These are phyloP conservation scores for Dendroctonus valens DNA, from an alignment of 1,140 invertebrate genomes.

Conservation along the genomic window DNA sequence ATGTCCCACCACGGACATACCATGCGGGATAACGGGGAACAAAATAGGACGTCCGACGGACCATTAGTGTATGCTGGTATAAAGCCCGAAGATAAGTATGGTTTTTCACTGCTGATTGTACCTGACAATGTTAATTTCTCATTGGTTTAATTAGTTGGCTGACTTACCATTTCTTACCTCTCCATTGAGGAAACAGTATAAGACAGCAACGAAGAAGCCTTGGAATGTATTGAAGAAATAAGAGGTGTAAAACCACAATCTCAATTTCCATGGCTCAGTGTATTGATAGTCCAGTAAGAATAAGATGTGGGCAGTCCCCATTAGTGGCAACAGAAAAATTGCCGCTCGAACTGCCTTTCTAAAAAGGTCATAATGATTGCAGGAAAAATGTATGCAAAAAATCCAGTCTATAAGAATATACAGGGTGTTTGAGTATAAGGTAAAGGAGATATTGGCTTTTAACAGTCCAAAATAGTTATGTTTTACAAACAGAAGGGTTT, in stretches of 20 bases:
- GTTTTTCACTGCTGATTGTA: slow-evolving; percentile 45
- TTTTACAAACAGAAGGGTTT: too few relatives aligned
- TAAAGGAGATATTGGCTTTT: too few relatives aligned
- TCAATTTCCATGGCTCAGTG: slow-evolving; percentile 67
- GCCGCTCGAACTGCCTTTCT: slow-evolving; percentile 80
- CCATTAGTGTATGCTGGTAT: too few relatives aligned
- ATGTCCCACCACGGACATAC: too few relatives aligned
- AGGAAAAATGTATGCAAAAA: neutral
- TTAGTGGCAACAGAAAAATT: slow-evolving; percentile 74
- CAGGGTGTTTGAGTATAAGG: too few relatives aligned
- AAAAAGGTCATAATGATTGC: slow-evolving; percentile 17
- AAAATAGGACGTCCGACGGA: too few relatives aligned
- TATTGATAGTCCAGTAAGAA: slow-evolving; percentile 68
- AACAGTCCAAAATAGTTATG: too few relatives aligned
- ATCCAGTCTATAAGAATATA: too few relatives aligned
- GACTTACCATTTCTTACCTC: slow-evolving; percentile 62
- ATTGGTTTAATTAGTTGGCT: neutral
- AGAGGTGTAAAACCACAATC: slow-evolving; percentile 75
- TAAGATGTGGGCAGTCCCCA: slow-evolving; percentile 77
- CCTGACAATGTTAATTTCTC: slow-evolving; percentile 23
- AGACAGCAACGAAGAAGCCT: slow-evolving; percentile 78
- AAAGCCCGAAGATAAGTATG: slow-evolving; percentile 40
- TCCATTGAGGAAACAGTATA: slow-evolving; percentile 87
- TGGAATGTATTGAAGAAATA: slow-evolving; percentile 83
- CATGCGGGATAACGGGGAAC: too few relatives aligned